Conservation (phyloP, 2,797 vertebrate species). For the Alfaro cultratus region DNA sequence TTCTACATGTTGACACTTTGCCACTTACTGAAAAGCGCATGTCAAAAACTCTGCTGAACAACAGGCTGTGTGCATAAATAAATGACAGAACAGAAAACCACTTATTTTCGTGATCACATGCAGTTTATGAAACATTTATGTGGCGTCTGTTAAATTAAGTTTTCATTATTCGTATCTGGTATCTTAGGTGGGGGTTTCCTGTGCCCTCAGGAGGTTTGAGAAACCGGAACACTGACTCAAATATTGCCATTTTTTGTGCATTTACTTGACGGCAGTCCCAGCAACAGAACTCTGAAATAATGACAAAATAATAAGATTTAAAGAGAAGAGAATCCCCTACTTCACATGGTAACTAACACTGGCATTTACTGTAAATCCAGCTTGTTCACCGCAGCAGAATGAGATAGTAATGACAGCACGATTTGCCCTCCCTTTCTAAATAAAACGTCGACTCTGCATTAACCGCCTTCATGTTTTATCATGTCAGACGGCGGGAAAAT, state of each 20-base stretch:
- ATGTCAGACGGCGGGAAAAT: not conserved
- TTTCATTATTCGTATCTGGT: not conserved
- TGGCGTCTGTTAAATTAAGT: not conserved
- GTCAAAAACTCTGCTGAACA: not conserved
- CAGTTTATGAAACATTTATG: not conserved
- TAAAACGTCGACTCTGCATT: not conserved
- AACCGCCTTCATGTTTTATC: not conserved
- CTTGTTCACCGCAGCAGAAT: conserved; percentile 4
- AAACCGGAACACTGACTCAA: not conserved
- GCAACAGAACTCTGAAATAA: not conserved
- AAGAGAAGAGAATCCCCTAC: not conserved
- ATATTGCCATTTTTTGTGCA: not conserved
- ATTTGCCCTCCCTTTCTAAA: not conserved
- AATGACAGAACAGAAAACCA: not conserved
- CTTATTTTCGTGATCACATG: not conserved
- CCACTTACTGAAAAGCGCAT: conserved; percentile 1
- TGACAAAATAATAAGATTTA: not conserved
- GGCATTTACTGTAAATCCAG: conserved; percentile 42
- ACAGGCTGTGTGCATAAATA: not conserved
- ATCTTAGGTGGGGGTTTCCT: not conserved
- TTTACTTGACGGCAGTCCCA: not conserved
- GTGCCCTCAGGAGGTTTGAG: not conserved
- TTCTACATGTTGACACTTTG: not conserved
- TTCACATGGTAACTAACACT: not conserved
- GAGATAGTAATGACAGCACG: not conserved